These are phyloP conservation scores for Polypterus senegalus DNA, from an alignment of 2,113 vertebrate genomes.

Conservation along the genomic window DNA sequence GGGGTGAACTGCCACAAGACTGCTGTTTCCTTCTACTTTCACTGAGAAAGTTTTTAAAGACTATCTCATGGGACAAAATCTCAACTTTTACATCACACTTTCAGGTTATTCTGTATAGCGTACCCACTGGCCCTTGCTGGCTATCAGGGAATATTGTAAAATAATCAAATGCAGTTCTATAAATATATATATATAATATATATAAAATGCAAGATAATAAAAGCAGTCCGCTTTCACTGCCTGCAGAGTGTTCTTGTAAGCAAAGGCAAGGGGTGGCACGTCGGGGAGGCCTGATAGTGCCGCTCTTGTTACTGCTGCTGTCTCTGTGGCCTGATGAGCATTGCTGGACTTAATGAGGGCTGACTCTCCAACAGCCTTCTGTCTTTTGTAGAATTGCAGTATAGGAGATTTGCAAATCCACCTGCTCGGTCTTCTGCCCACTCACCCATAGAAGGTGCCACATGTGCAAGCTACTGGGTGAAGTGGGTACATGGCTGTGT, in stretches of 20 bases:
- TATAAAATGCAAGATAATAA: conserved; percentile 42
- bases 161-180: conserved; percentile 50
- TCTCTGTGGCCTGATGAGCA: too few species aligned
- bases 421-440: too few species aligned
- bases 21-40: conserved; percentile 62
- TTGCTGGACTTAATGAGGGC: too few species aligned
- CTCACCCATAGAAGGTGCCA: too few species aligned
- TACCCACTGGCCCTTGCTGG: conserved; percentile 75
- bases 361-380: too few species aligned
- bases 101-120: conserved; percentile 73
- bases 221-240: conserved; percentile 61
- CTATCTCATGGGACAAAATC: conserved; percentile 64
- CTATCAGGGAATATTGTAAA: conserved; percentile 84
- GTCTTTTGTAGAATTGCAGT: too few species aligned
- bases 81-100: conserved; percentile 59
- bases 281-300: too few species aligned
- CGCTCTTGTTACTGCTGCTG: too few species aligned
- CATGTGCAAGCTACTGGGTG: too few species aligned
- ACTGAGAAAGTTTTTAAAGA: conserved; percentile 70
- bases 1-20: conserved; percentile 74
- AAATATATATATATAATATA: background rate
- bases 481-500: too few species aligned
- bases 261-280: too few species aligned
- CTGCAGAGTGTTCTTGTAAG: conserved; percentile 40
- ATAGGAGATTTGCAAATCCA: too few species aligned